Evolutionary conservation across 2,797 vertebrate genomes (phyloP), one percentile per base, ranked within the genome.

Genomic region (Melanotaenia pygmaea): DNA sequence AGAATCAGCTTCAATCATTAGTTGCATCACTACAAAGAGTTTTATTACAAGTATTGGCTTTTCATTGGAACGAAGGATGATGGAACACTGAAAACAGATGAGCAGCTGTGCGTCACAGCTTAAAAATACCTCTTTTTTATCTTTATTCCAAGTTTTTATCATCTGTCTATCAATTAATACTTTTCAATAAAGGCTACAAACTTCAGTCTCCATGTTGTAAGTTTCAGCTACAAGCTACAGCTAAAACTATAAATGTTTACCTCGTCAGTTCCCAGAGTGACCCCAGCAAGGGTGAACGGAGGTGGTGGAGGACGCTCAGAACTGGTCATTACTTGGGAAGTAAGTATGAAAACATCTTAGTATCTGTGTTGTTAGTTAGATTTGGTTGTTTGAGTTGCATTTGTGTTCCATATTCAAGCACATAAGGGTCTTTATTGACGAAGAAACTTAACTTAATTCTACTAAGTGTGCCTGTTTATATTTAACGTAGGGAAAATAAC

Each of bases 261-360:
- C 73, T 5, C 79, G 51, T 57, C 88, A 99, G 97, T 96, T 86
- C 96, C 97, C 0, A 96, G 96, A 85, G 94, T 96, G 81, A 96
- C 96, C 54, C 96, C 97, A 0, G 94, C 95, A 1, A 96, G 97
- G 0, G 96, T 97, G 87, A 97, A 94, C 0, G 97, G 97, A 30
- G 97, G 97, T 0, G 97, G 96, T 26, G 96, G 97, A 45, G 96
- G 96, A 86, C 96, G 95, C 40, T 96, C 96, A 1, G 97, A 99
- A 83, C 94, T 98, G 76, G 97, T 98, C 87, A 98, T 99, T 82
- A 97, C 96, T 0, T 98, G 97, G 97, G 97, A 98, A 96, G 97
- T 98, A 92, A 94, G 80, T 40, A 1, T 71, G 1, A 2, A 13
- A 40, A 16, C 3, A 10, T 45, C 34, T 37, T n/a, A 34, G 5